phyloP scores from a whole-genome alignment of 2,113 vertebrate species.

The Phaethornis superciliosus region DNA sequence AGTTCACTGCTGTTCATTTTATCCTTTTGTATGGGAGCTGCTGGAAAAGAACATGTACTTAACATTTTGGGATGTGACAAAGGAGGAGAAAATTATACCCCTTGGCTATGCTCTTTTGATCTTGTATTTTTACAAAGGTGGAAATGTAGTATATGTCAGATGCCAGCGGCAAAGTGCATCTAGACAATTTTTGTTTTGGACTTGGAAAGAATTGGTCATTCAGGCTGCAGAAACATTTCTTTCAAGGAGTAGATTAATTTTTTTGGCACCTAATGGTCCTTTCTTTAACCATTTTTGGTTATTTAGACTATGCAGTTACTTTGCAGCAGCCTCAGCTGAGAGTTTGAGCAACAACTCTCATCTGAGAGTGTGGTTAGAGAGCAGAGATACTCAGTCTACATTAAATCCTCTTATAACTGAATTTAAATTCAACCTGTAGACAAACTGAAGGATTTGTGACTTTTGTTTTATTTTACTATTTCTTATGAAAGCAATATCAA shows the following conservation, averaged over 20 bases:
- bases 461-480: not conserved
- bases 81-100: constrained; percentile 66
- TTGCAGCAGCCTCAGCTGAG: not conserved
- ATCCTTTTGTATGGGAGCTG: constrained; percentile 41
- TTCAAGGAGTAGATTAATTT: not conserved
- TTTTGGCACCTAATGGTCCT: not conserved
- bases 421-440: not conserved
- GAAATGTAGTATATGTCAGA: not conserved
- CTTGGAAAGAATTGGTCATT: not conserved
- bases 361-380: not conserved
- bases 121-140: constrained; percentile 56
- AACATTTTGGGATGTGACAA: constrained; percentile 63
- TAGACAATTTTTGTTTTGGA: not conserved
- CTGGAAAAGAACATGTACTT: constrained; percentile 37
- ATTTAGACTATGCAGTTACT: not conserved
- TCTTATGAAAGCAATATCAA: not conserved
- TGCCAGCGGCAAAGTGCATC: not conserved
- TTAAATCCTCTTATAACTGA: not conserved
- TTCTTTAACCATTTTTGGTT: not conserved
- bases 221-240: not conserved
- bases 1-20: constrained; percentile 58
- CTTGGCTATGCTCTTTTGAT: constrained; percentile 51
- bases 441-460: not conserved
- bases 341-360: no score
- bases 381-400: not conserved